Base-by-base conservation (phyloP, 2,113 vertebrate species). In the Mustelus asterias region DNA sequence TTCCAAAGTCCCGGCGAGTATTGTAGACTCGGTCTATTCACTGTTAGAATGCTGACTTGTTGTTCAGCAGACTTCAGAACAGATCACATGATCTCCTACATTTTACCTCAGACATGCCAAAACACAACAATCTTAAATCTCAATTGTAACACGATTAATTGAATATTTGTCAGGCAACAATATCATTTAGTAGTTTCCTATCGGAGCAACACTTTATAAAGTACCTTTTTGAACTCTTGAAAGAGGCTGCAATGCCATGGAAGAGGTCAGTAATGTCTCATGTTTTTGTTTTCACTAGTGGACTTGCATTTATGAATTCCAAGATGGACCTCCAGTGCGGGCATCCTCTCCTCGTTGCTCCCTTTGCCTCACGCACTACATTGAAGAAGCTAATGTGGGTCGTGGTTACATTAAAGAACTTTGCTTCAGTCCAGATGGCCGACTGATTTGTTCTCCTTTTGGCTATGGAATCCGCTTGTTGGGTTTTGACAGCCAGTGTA, bases 251-350 rank as follows among this genome's bases (percentile, higher is more conserved):
- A 33, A 33, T 16, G 69, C 13, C 78, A 20, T 86, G 78, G 8
- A 29, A 22, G 8, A 41, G 76, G 33, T 41, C 69, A 83, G 33
- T 70, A 69, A 94, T 96, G 76, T 96, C 96, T 97, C 96, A 85
- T 96, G 44, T 96, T 18, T 96, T 29, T 58, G 85, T 67, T 92
- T 60, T 44, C 44, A 78, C 20, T 96, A 99, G 99, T 99, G 99
- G 99, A 99, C 99, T 60, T 99, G 99, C 96, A 99, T 99, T 96
- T 99, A 99, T 76, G 99, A 99, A 98, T 99, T 99, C 98, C 99
- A 99, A 97, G 98, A 98, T 97, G 98, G 98, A 94, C 97, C 97
- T 29, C 98, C 98, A 0, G 97, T 98, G 65, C 98, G 98, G 18
- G 98, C 98, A 0, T 97, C 98, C 60, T 99, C 99, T 0, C 99